These are phyloP conservation scores for Plusia festucae DNA, from an alignment of 2,888 invertebrate genomes.

Conservation along the genomic window DNA sequence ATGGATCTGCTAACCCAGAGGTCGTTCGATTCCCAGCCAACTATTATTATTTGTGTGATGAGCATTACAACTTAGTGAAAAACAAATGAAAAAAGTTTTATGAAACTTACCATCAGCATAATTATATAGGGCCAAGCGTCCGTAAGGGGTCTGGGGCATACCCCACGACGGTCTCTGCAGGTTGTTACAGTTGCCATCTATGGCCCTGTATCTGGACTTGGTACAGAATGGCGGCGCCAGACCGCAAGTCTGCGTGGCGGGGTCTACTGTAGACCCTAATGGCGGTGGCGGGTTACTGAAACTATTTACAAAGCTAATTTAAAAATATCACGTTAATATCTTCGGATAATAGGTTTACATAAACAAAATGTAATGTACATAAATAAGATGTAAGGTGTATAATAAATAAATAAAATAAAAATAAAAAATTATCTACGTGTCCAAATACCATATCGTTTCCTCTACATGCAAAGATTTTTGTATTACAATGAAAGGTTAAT, in stretches of 20 bases:
- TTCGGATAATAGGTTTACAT: background rate
- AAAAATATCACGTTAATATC: background rate
- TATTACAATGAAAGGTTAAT: too few species aligned
- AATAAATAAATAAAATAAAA: too few species aligned
- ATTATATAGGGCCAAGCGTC: slow-evolving; percentile 90
- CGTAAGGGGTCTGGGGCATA: slow-evolving; percentile 92
- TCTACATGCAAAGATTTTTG: too few species aligned
- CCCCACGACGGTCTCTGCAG: slow-evolving; percentile 95
- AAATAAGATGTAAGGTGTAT: too few species aligned
- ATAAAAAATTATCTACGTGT: too few species aligned
- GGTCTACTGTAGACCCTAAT: slow-evolving; percentile 78
- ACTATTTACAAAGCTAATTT: slow-evolving; percentile 57
- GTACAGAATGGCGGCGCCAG: slow-evolving; percentile 83
- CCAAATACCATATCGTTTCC: too few species aligned
- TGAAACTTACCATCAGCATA: slow-evolving; percentile 91
- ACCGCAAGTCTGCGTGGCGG: slow-evolving; percentile 85
- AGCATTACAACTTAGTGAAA: too few species aligned
- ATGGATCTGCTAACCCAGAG: too few species aligned
- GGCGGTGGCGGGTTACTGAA: slow-evolving; percentile 85
- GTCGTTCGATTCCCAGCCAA: too few species aligned
- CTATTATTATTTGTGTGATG: too few species aligned
- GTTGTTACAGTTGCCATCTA: slow-evolving; percentile 99
- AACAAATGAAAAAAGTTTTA: background rate
- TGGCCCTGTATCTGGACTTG: slow-evolving; percentile 91
- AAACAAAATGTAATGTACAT: too few species aligned